Conservation (phyloP, 2,797 vertebrate genomes). For the Myoxocephalus aenaeus region DNA sequence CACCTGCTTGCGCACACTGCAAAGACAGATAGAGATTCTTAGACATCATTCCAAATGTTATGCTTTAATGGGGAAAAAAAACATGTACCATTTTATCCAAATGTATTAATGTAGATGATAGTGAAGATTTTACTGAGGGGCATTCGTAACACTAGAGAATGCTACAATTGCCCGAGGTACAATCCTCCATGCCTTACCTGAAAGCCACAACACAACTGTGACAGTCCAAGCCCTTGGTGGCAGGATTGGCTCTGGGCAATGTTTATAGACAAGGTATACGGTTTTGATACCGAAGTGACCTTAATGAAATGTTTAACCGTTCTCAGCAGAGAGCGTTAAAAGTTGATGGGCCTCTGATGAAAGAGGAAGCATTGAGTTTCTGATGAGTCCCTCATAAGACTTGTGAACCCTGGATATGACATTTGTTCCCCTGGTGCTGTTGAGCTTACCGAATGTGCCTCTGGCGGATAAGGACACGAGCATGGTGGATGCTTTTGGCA, state of each 20-base stretch:
- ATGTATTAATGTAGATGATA: neutral
- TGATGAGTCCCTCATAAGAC: slow-evolving; percentile 43
- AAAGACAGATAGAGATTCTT: slow-evolving; percentile 2
- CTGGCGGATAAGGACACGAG: slow-evolving; percentile 94
- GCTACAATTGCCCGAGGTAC: slow-evolving; percentile 75
- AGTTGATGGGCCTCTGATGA: slow-evolving; percentile 73
- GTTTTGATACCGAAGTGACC: slow-evolving; percentile 93
- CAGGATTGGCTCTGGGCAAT: slow-evolving; percentile 82
- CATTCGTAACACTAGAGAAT: slow-evolving; percentile 83
- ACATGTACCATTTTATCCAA: neutral
- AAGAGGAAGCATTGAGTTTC: slow-evolving; percentile 77
- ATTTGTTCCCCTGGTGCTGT: neutral
- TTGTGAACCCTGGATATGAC: neutral
- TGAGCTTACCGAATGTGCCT: slow-evolving; percentile 92
- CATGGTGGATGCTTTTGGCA: slow-evolving; percentile 96
- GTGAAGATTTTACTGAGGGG: slow-evolving; percentile 89
- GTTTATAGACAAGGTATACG: slow-evolving; percentile 92
- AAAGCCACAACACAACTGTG: slow-evolving; percentile 48
- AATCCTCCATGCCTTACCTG: slow-evolving; percentile 83
- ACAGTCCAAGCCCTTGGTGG: slow-evolving; percentile 51
- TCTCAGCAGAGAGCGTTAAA: slow-evolving; percentile 61
- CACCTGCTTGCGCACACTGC: slow-evolving; percentile 94
- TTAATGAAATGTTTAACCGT: slow-evolving; percentile 81
- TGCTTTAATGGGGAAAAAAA: neutral
- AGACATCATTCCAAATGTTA: too few relatives aligned